Evolutionary conservation across 2,113 vertebrate species (phyloP).

Genomic region (Crotalus horridus): DNA sequence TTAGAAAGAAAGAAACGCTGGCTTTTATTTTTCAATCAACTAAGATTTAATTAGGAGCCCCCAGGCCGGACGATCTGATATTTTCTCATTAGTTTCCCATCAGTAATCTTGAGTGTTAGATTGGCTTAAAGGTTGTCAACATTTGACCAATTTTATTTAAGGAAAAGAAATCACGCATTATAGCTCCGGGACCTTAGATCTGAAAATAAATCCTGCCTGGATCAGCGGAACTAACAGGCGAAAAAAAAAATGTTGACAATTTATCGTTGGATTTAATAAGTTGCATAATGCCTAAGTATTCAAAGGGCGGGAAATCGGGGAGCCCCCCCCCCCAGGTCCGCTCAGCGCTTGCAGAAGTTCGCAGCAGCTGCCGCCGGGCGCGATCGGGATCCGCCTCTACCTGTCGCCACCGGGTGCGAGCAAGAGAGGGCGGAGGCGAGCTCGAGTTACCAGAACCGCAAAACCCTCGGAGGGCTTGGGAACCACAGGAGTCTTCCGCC

Average conservation of each 20-base stretch:
- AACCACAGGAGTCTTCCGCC: neutral
- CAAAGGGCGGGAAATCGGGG: slow-evolving; percentile 6
- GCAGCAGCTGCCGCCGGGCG: neutral
- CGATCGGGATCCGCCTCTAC: neutral
- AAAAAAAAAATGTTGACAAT: slow-evolving; percentile 73
- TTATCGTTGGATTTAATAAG: slow-evolving; percentile 71
- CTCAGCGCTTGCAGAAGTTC: neutral
- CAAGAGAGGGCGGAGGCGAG: slow-evolving; percentile 63
- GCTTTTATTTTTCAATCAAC: slow-evolving; percentile 91
- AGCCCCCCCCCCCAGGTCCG: no score
- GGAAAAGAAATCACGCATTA: slow-evolving; percentile 72
- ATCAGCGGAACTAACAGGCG: slow-evolving; percentile 79
- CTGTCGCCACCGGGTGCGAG: neutral
- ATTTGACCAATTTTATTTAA: slow-evolving; percentile 84
- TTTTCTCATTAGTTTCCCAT: slow-evolving; percentile 89
- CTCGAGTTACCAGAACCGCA: slow-evolving; percentile 56
- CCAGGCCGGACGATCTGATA: slow-evolving; percentile 81
- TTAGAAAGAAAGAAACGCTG: slow-evolving; percentile 38
- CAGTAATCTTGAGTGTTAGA: slow-evolving; percentile 79
- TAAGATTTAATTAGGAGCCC: slow-evolving; percentile 93
- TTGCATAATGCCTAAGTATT: slow-evolving; percentile 65
- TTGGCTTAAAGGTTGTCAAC: slow-evolving; percentile 87
- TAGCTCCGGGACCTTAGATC: slow-evolving; percentile 72
- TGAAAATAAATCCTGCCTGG: slow-evolving; percentile 79
- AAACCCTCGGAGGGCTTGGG: slow-evolving; percentile 37